Evolutionary conservation across 92 coral and sea anemone species (phyloP).

Genomic region (Parazoanthus darwini): DNA sequence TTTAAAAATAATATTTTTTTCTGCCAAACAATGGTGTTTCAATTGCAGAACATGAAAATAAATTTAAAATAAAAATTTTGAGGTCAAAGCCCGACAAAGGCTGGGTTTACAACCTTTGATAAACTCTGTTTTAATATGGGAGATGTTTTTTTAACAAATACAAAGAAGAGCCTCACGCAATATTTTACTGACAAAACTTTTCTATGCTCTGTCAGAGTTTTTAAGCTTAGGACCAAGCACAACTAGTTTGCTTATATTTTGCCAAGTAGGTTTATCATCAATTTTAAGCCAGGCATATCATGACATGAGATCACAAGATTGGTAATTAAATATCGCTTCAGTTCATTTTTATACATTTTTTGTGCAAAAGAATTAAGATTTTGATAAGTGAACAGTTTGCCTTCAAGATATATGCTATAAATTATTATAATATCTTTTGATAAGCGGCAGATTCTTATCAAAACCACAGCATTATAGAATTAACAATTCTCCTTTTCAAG

Average conservation of each 20-base stretch:
- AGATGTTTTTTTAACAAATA: background rate
- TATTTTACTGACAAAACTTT: background rate
- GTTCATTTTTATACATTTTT: background rate
- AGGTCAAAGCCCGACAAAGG: conserved; percentile 28
- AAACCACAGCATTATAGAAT: conserved; percentile 14
- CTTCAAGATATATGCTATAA: conserved; percentile 33
- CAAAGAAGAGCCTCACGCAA: background rate
- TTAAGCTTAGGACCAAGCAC: background rate
- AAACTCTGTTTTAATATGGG: background rate
- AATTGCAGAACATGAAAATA: background rate
- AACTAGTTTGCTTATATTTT: background rate
- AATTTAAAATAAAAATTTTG: background rate
- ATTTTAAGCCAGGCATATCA: background rate
- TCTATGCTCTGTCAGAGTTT: background rate
- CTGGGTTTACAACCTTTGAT: conserved; percentile 22
- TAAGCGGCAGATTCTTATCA: conserved; percentile 38
- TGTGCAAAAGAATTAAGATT: background rate
- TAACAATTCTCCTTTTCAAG: background rate
- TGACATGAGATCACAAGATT: conserved; percentile 5
- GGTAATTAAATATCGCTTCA: conserved; percentile 11
- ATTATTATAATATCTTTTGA: conserved; percentile 30
- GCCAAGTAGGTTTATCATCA: background rate
- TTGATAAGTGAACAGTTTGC: conserved; percentile 4
- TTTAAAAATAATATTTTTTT: background rate
- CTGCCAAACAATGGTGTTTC: background rate